phyloP scores from a whole-genome alignment of 2,888 invertebrate genomes.

The Luffia ferchaultella region DNA sequence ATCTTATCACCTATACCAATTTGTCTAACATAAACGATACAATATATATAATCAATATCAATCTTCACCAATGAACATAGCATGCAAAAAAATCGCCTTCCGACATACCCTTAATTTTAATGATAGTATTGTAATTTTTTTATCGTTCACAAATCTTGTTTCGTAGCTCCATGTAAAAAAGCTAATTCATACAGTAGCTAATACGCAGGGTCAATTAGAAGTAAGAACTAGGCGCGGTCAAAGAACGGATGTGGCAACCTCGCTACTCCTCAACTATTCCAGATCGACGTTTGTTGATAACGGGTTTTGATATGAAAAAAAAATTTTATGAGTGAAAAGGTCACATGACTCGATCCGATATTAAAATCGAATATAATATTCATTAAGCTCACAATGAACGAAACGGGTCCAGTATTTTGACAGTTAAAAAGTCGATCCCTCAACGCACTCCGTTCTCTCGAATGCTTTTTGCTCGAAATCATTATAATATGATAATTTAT shows the following conservation, averaged over 20 bases:
- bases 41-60: too few species aligned
- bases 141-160: too few species aligned
- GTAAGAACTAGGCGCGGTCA: constrained; percentile 42
- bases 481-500: constrained; percentile 37
- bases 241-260: constrained; percentile 56
- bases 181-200: not conserved
- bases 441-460: constrained; percentile 23
- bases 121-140: too few species aligned
- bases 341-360: constrained; percentile 41
- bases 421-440: constrained; percentile 35
- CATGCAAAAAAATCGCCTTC: too few species aligned
- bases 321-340: constrained; percentile 53
- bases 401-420: constrained; percentile 39
- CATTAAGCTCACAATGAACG: constrained; percentile 36
- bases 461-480: constrained; percentile 27
- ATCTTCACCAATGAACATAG: too few species aligned
- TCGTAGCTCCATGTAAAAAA: too few species aligned
- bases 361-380: constrained; percentile 53
- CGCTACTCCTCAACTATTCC: constrained; percentile 29
- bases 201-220: not conserved
- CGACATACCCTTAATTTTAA: too few species aligned
- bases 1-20: too few species aligned
- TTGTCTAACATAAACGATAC: too few species aligned
- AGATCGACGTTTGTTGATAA: constrained; percentile 53
- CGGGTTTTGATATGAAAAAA: constrained; percentile 33